Base-by-base conservation (phyloP, 1,140 invertebrate genomes). In the Achroia grisella region DNA sequence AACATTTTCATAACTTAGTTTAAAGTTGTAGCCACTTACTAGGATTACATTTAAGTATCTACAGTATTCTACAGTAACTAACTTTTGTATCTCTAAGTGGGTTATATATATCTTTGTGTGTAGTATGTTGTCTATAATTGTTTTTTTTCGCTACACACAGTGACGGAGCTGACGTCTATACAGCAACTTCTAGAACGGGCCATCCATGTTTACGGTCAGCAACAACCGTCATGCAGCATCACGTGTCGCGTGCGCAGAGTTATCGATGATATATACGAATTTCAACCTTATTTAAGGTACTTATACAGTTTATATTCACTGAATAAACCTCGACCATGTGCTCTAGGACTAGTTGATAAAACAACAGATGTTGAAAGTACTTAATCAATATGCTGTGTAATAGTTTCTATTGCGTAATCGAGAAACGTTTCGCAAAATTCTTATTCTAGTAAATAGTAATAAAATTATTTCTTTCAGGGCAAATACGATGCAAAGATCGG, bases 181-280 rank as follows among this genome's bases (percentile, higher is more conserved):
- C 77, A 81, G 14, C 71, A 84, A 52, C 41, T 84, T 46, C 37
- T 82, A 10, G 72, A 82, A n/a, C 71, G 80, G 12, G 80, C 80
- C 9, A 62, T 84, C 36, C 50, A 60, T 1, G 76, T 84, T 29
- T 84, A 84, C 47, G 57, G 66, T 2, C 64, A 56, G 3, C 72
- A 80, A 48, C 48, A 68, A 10, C 44, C 62, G 9, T 33, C 32
- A 37, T 82, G 80, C 44, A 67, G 76, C 23, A 35, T 82, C 44
- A 57, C 67, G 48, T 84, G 80, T 44, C 68, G 80, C 29, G 60
- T 75, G 27, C 54, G 70, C 33, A 63, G 69, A 36, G 80, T 84
- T 4, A 49, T 84, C 33, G 78, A 84, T 48, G 80, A 82, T 39
- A 65, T 80, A 13, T 77, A 80, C 57, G 72, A 80, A 41, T 82